Conservation (phyloP, 2,113 vertebrate genomes). For the Lucifuga dentata region DNA sequence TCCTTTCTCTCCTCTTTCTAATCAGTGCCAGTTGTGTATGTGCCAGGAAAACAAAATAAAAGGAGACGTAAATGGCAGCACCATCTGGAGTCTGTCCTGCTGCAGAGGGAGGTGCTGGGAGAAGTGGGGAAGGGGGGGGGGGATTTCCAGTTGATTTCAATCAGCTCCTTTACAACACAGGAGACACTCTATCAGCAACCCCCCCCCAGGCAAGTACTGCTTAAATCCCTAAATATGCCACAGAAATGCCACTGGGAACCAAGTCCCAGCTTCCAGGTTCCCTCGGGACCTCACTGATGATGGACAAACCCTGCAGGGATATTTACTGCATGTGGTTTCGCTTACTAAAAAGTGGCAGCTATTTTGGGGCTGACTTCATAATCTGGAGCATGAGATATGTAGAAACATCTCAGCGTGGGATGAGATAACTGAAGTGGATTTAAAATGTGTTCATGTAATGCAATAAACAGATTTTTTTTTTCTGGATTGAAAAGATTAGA, state of each 20-base stretch:
- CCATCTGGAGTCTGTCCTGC: slow-evolving; percentile 59
- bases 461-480: not conserved
- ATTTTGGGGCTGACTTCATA: slow-evolving; percentile 49
- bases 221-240: slow-evolving; percentile 46
- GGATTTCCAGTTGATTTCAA: slow-evolving; percentile 72
- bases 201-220: slow-evolving; percentile 53
- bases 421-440: not conserved
- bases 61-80: slow-evolving; percentile 60
- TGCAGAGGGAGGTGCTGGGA: slow-evolving; percentile 24
- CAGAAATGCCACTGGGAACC: slow-evolving; percentile 50
- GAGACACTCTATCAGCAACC: slow-evolving; percentile 61
- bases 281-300: slow-evolving; percentile 52
- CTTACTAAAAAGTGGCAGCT: slow-evolving; percentile 53
- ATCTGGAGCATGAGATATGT: slow-evolving; percentile 15
- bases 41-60: slow-evolving; percentile 69
- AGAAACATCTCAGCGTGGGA: slow-evolving; percentile 29
- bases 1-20: slow-evolving; percentile 10
- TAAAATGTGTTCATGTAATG: not conserved
- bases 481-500: not conserved
- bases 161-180: slow-evolving; percentile 66
- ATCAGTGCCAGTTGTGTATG: slow-evolving; percentile 56
- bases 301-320: slow-evolving; percentile 54
- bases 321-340: slow-evolving; percentile 50
- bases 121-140: slow-evolving; percentile 16
- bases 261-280: slow-evolving; percentile 44